Evolutionary conservation across 2,888 invertebrate genomes (phyloP), one percentile per base, ranked within the genome.

Genomic region (Eumacrocentrus americanus): DNA sequence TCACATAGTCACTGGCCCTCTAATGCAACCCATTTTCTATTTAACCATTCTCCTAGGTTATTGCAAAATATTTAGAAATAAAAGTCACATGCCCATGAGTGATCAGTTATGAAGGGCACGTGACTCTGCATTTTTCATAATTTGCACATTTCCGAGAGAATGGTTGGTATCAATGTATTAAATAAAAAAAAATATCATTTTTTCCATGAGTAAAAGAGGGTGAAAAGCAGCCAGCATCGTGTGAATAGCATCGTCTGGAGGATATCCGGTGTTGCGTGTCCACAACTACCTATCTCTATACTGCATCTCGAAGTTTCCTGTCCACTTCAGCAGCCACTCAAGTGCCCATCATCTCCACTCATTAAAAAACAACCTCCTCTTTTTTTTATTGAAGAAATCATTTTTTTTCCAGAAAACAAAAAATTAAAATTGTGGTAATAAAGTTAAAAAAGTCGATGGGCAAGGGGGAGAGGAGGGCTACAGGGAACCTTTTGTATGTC

Each of bases 231-330:
- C 59, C 64, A 63, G 58, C 67, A 69, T 64, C 61, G 62, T 63
- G 68, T 64, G 61, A 68, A 72, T 72, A 69, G 72, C n/a, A n/a
- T n/a, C 70, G 76, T 77, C 77, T 78, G 76, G 74, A 74, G 77
- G 77, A 75, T 76, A 76, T 78, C 78, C 78, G 77, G 78, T 77
- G 77, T 73, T 74, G 70, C 72, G 68, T 75, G 69, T 72, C 75
- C 64, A 60, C n/a, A n/a, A n/a, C n/a, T 58, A 53, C 48, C 37
- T 18, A 55, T 38, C 37, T 22, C 54, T 50, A 55, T 48, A 46
- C 50, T 44, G 34, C 60, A 55, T 62, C 25, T 53, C 51, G 42
- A 62, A 67, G 65, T 61, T 62, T 67, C 60, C 57, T 55, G 44
- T 54, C 48, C 60, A 55, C 54, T 52, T 42, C 29, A 25, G 51